phyloP scores from a whole-genome alignment of 2,797 vertebrate genomes.

The Falco berigora region DNA sequence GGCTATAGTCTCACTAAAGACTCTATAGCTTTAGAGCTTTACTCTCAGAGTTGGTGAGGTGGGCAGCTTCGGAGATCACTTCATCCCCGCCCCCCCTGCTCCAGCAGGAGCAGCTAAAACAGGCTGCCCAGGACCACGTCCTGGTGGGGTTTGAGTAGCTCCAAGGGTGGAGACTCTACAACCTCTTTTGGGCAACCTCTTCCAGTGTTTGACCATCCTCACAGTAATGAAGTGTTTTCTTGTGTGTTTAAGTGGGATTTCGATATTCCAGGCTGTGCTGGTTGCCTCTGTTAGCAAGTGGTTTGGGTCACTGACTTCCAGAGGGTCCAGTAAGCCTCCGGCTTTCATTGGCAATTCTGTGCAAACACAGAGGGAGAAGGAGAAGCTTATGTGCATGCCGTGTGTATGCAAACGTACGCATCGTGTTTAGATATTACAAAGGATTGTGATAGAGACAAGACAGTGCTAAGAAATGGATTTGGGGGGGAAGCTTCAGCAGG shows the following conservation, averaged over 20 bases:
- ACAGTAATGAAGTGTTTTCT: background rate
- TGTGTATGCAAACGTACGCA: accelerated
- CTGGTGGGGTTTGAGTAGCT: background rate
- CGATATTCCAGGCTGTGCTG: background rate
- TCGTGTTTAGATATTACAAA: background rate
- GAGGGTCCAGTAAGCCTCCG: background rate
- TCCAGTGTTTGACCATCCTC: background rate
- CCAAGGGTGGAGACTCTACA: background rate
- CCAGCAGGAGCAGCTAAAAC: too few relatives aligned
- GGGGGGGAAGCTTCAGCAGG: too few relatives aligned
- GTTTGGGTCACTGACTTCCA: background rate
- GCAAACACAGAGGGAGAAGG: background rate
- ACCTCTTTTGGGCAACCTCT: background rate
- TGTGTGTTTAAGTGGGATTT: background rate
- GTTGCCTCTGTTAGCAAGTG: background rate
- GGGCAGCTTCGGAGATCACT: background rate
- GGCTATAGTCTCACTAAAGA: background rate
- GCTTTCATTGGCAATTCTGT: background rate
- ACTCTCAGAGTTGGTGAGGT: background rate
- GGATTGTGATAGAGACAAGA: accelerated
- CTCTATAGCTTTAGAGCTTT: background rate
- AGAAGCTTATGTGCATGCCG: background rate
- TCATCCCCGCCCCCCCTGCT: background rate
- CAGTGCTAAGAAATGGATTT: background rate
- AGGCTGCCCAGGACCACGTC: background rate